Conservation (phyloP, 2,797 vertebrate genomes). For the Pipistrellus kuhlii region DNA sequence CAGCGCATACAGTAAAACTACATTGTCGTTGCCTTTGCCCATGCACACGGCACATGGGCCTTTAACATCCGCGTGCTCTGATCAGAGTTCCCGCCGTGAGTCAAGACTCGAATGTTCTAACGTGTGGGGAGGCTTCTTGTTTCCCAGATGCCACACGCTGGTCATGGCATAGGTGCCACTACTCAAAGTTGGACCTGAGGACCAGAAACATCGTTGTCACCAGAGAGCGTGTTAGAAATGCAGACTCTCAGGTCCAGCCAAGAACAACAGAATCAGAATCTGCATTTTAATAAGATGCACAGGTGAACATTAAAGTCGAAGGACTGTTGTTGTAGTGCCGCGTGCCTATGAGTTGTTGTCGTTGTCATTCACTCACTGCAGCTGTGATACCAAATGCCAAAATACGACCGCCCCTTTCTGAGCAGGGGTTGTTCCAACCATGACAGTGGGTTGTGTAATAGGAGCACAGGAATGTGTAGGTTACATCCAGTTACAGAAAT, state of each 20-base stretch:
- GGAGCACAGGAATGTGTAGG: background rate
- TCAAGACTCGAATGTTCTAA: background rate
- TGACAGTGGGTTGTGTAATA: background rate
- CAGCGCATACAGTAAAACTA: no score
- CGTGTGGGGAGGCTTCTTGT: background rate
- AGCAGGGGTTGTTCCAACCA: background rate
- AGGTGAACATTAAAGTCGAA: background rate
- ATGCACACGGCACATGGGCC: no score
- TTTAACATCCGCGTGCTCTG: no score
- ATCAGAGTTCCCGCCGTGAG: no score
- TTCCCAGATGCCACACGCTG: background rate
- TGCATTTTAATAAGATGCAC: background rate
- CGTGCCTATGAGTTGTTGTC: background rate
- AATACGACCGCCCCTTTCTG: background rate
- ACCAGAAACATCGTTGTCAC: background rate
- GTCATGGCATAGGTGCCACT: background rate
- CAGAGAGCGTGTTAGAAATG: background rate
- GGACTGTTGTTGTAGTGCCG: background rate
- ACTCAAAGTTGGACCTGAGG: background rate
- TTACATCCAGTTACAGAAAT: background rate
- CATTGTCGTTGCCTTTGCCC: no score
- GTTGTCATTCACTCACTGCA: background rate
- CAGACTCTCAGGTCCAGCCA: background rate
- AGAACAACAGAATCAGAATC: constrained; percentile 14
- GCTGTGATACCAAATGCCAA: background rate